Conservation (phyloP, 2,888 invertebrate species). For the Campoplex capitator region DNA sequence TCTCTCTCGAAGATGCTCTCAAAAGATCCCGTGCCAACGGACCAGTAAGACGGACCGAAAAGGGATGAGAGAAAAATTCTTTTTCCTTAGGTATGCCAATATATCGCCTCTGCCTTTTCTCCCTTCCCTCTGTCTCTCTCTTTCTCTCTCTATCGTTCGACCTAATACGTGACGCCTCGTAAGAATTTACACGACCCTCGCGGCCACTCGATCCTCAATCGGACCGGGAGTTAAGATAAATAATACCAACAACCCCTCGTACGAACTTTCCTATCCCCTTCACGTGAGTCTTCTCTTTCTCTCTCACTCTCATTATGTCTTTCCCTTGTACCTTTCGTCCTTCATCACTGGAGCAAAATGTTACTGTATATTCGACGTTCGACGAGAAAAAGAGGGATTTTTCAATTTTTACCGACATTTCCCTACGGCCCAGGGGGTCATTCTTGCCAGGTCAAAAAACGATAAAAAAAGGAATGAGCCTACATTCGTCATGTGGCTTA, state of each 20-base stretch:
- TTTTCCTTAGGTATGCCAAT: slow-evolving; percentile 84
- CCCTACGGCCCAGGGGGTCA: slow-evolving; percentile 38
- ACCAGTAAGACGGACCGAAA: slow-evolving; percentile 56
- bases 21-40: slow-evolving; percentile 46
- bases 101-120: slow-evolving; percentile 80
- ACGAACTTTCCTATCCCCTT: slow-evolving; percentile 31
- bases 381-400: slow-evolving; percentile 46
- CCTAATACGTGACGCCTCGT: slow-evolving; percentile 82
- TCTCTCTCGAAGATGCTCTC: slow-evolving; percentile 21
- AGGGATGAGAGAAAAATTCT: slow-evolving; percentile 81
- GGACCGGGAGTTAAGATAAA: slow-evolving; percentile 78
- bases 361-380: slow-evolving; percentile 43
- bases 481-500: slow-evolving; percentile 21
- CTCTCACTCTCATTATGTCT: not conserved
- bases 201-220: slow-evolving; percentile 71
- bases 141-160: slow-evolving; percentile 62
- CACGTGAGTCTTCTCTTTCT: slow-evolving; percentile 33
- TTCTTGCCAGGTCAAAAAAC: slow-evolving; percentile 29
- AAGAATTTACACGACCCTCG: slow-evolving; percentile 77
- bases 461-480: slow-evolving; percentile 24
- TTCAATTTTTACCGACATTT: slow-evolving; percentile 59
- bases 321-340: slow-evolving; percentile 37
- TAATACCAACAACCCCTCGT: slow-evolving; percentile 75
- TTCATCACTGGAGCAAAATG: slow-evolving; percentile 38
- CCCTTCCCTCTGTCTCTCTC: slow-evolving; percentile 48